phyloP scores from a whole-genome alignment of 30 jellyfish, hydroid and myxozoan genomes.

The Catostylus mosaicus region DNA sequence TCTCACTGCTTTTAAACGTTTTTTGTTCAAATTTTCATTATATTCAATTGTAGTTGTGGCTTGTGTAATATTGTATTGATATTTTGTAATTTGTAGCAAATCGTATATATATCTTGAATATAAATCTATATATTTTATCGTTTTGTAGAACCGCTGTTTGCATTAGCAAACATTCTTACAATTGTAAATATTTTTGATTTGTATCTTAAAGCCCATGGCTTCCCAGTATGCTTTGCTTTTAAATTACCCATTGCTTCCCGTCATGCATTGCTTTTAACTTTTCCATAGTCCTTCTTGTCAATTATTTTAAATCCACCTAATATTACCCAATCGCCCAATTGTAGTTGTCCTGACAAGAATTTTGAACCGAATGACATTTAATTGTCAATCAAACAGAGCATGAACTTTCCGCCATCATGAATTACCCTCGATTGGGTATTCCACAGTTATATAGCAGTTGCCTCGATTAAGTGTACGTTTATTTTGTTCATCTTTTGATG shows the following conservation, averaged over 20 bases:
- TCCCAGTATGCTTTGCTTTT: too few species aligned
- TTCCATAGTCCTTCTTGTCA: too few species aligned
- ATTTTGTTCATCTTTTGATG: background rate
- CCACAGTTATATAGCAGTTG: background rate
- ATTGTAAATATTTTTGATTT: too few species aligned
- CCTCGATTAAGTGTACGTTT: background rate
- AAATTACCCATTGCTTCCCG: too few species aligned
- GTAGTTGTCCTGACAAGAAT: too few species aligned
- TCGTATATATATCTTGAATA: background rate
- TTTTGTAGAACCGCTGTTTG: background rate
- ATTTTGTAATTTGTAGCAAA: background rate
- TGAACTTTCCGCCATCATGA: background rate
- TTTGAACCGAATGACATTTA: too few species aligned
- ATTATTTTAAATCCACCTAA: too few species aligned
- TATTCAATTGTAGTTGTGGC: constrained; percentile 5
- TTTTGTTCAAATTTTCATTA: background rate
- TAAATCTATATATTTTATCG: background rate
- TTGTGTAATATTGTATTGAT: constrained; percentile 1
- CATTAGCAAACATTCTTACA: background rate
- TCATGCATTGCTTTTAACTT: too few species aligned
- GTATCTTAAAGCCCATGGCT: too few species aligned
- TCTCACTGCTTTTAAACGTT: background rate
- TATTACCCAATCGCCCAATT: too few species aligned
- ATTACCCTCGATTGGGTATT: background rate
- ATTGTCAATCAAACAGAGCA: too few species aligned